These are phyloP conservation scores for Neodiprion pinetum DNA, from an alignment of 1,140 invertebrate species.

Conservation along the genomic window DNA sequence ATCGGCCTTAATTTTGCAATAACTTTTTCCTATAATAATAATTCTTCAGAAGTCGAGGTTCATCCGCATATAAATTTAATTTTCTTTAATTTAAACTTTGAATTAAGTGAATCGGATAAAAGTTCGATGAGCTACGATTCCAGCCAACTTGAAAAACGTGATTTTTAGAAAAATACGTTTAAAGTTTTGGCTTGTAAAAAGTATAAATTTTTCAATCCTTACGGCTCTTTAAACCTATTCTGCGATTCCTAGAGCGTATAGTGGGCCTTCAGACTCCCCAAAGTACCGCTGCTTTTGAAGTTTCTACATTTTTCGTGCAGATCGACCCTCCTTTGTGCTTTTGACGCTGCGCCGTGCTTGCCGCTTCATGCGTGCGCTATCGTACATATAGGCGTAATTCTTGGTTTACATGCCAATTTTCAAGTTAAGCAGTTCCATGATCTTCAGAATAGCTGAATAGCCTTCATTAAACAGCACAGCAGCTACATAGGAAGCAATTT, in stretches of 20 bases:
- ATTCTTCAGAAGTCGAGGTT: no score
- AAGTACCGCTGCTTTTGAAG: constrained; percentile 15
- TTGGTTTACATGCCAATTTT: constrained; percentile 13
- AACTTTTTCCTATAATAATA: no score
- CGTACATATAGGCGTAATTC: constrained; percentile 15
- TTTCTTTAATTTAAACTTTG: constrained; percentile 18
- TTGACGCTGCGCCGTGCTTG: constrained; percentile 10
- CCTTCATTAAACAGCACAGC: constrained; percentile 16
- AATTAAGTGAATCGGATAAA: constrained; percentile 14
- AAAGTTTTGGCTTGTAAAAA: constrained; percentile 16
- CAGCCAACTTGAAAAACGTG: constrained; percentile 16
- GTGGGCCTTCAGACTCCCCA: constrained; percentile 6
- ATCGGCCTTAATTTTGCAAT: no score
- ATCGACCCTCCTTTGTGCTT: constrained; percentile 15
- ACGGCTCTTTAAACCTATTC: not conserved
- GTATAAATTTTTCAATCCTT: constrained; percentile 11
- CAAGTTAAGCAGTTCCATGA: constrained; percentile 13
- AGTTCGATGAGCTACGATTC: constrained; percentile 15
- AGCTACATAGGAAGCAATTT: constrained; percentile 15
- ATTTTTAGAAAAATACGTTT: constrained; percentile 14
- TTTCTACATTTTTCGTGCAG: constrained; percentile 14
- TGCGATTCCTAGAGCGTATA: constrained; percentile 2
- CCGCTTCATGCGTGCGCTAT: constrained; percentile 14
- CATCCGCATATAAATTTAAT: not conserved
- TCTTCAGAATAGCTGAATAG: constrained; percentile 12